These are phyloP conservation scores for Mythimna lalbum DNA, from an alignment of 2,888 invertebrate species.

Conservation along the genomic window DNA sequence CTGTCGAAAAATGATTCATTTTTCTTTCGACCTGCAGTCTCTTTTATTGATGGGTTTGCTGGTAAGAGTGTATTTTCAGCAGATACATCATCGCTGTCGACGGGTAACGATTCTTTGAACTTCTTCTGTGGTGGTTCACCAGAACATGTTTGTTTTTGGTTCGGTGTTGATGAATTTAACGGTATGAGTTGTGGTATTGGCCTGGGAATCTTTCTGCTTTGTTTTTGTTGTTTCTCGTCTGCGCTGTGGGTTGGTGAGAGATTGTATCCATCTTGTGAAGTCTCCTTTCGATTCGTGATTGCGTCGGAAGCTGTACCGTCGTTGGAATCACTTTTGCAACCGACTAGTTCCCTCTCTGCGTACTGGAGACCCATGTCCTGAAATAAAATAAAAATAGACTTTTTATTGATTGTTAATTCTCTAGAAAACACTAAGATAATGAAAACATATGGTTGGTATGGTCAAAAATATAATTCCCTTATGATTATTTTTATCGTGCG, in stretches of 20 bases:
- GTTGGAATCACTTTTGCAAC: conserved; percentile 86
- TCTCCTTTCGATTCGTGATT: conserved; percentile 70
- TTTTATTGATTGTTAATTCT: neutral
- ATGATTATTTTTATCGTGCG: neutral
- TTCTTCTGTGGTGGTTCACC: conserved; percentile 86
- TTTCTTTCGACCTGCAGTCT: conserved; percentile 88
- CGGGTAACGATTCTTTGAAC: conserved; percentile 76
- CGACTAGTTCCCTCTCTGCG: conserved; percentile 81
- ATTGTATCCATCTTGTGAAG: conserved; percentile 69
- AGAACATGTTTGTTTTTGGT: conserved; percentile 78
- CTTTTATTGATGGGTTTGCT: conserved; percentile 74
- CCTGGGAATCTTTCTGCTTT: conserved; percentile 85
- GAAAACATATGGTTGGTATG: neutral
- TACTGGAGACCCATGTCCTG: conserved; percentile 86
- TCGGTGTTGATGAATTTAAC: conserved; percentile 89
- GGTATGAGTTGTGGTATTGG: conserved; percentile 95
- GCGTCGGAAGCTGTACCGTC: conserved; percentile 77
- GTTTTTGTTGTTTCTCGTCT: conserved; percentile 80
- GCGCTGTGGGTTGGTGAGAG: conserved; percentile 71
- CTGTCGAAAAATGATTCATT: conserved; percentile 96
- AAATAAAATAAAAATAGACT: conserved; percentile 69
- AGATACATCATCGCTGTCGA: conserved; percentile 67
- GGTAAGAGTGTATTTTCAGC: conserved; percentile 79
- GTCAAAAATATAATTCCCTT: neutral
- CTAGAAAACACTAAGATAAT: neutral